These are phyloP conservation scores for Diploptera punctata DNA, from an alignment of 2,888 invertebrate genomes.

Conservation along the genomic window DNA sequence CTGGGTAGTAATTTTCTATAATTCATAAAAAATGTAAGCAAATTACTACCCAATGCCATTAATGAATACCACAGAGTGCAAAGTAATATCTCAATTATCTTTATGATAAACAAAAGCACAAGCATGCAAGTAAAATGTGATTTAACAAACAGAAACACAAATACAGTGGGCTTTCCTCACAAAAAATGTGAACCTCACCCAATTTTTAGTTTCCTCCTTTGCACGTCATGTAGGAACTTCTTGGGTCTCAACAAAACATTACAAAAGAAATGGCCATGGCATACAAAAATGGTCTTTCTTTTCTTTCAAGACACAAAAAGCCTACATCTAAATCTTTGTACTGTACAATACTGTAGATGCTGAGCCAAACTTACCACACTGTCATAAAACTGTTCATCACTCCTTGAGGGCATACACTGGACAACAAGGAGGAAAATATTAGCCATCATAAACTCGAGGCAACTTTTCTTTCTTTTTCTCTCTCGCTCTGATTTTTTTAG, in stretches of 20 bases:
- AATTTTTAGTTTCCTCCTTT: background rate
- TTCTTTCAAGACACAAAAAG: background rate
- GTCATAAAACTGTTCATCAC: conserved; percentile 89
- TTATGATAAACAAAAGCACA: too few relatives aligned
- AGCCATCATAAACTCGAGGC: conserved; percentile 4
- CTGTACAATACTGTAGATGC: background rate
- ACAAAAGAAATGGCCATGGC: conserved; percentile 36
- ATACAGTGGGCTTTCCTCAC: too few relatives aligned
- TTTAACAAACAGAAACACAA: too few relatives aligned
- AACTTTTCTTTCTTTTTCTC: too few relatives aligned
- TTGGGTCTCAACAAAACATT: too few relatives aligned
- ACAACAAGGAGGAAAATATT: conserved; percentile 59
- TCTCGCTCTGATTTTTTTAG: background rate
- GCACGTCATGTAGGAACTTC: background rate
- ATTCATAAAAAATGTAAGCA: too few relatives aligned
- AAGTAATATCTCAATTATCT: too few relatives aligned
- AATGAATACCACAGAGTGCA: too few relatives aligned
- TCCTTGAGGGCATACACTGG: conserved; percentile 85
- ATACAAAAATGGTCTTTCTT: conserved; percentile 41
- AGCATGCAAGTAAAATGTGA: too few relatives aligned
- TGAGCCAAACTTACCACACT: conserved; percentile 77
- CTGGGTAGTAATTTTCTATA: too few relatives aligned
- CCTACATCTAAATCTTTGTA: conserved; percentile 1
- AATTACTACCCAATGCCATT: too few relatives aligned
- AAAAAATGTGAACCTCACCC: too few relatives aligned